These are phyloP conservation scores for Agapornis roseicollis DNA, from an alignment of 2,113 vertebrate species.

Conservation along the genomic window DNA sequence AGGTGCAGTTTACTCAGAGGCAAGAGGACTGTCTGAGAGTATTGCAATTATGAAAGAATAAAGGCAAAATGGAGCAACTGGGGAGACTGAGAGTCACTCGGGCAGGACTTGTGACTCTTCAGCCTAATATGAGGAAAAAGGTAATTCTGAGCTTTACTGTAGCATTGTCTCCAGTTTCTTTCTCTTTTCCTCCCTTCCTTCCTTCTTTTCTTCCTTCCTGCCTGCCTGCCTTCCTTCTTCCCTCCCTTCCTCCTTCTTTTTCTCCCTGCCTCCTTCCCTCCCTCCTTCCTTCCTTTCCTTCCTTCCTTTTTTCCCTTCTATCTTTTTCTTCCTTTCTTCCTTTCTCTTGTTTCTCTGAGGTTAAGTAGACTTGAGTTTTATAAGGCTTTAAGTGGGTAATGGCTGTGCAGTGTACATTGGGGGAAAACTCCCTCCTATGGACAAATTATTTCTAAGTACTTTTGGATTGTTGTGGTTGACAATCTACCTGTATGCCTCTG, in stretches of 20 bases:
- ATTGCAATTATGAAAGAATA: background rate
- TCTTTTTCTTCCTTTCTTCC: too few species aligned
- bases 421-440: background rate
- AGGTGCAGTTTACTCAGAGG: background rate
- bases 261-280: background rate
- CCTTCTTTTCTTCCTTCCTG: too few species aligned
- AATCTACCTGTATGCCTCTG: accelerated
- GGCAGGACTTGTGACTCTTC: background rate
- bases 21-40: background rate
- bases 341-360: background rate
- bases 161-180: background rate
- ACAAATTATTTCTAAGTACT: background rate
- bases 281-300: too few species aligned
- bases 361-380: background rate
- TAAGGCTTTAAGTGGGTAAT: background rate
- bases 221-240: background rate
- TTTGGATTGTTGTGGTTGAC: background rate
- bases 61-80: background rate
- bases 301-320: background rate
- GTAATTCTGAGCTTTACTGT: background rate
- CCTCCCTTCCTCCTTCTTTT: too few species aligned
- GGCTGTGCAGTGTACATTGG: background rate
- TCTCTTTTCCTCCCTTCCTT: background rate
- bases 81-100: background rate
- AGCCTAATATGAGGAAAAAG: background rate